A percentile compares a stretch with the other conserved stretches of the same genome.
phyloP scores from a whole-genome alignment of 2,113 vertebrate species.

The Syrrhaptes paradoxus region DNA sequence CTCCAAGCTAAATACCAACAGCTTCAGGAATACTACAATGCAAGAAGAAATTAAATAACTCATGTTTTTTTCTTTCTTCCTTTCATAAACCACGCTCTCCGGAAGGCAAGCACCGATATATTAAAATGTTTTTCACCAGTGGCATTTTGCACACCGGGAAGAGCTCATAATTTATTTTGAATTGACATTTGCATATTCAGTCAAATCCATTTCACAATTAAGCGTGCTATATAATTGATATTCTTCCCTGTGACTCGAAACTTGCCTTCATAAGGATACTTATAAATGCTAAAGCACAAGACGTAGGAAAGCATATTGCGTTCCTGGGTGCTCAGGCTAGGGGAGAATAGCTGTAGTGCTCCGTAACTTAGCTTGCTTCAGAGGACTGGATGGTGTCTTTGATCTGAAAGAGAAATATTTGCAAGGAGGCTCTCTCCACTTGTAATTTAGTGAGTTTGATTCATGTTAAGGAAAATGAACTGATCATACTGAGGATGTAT shows the following conservation, averaged over 20 bases:
- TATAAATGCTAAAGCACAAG: background rate
- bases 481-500: background rate
- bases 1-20: background rate
- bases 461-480: background rate
- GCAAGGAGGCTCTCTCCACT: background rate
- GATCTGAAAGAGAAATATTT: background rate
- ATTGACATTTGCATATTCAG: constrained; percentile 14
- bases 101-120: background rate
- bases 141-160: background rate
- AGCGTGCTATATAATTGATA: constrained; percentile 14
- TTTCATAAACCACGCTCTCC: background rate
- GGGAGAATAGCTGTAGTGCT: background rate
- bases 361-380: background rate
- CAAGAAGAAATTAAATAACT: constrained; percentile 7
- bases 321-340: background rate
- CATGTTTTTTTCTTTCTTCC: background rate
- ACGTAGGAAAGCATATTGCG: background rate
- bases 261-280: background rate
- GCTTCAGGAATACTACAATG: background rate
- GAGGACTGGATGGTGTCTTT: background rate
- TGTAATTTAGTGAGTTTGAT: background rate
- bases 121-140: background rate
- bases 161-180: constrained; percentile 16
- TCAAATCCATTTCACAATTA: constrained; percentile 55
- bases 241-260: constrained; percentile 10